These are phyloP conservation scores for Alauda arvensis DNA, from an alignment of 2,797 vertebrate genomes.

Conservation along the genomic window DNA sequence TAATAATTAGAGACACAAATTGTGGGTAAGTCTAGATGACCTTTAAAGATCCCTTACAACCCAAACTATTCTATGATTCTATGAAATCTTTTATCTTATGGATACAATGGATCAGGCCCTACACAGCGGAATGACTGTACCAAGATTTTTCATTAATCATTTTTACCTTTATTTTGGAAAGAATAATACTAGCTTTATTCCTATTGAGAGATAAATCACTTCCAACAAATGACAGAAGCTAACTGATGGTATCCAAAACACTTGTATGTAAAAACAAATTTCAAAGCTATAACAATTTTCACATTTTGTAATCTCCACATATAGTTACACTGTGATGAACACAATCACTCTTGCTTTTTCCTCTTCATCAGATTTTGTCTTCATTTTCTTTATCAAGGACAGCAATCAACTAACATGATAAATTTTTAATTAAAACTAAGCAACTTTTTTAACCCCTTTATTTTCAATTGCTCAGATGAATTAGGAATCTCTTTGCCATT, in stretches of 20 bases:
- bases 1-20: not conserved
- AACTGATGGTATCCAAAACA: not conserved
- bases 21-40: not conserved
- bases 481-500: not conserved
- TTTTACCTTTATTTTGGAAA: not conserved
- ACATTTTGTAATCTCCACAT: not conserved
- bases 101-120: not conserved
- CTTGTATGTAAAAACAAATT: not conserved
- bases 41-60: not conserved
- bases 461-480: not conserved
- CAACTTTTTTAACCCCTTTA: not conserved
- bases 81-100: not conserved
- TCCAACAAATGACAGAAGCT: not conserved
- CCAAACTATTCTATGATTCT: not conserved
- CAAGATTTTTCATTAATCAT: not conserved
- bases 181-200: not conserved
- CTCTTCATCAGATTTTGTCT: not conserved
- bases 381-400: not conserved
- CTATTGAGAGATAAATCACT: not conserved
- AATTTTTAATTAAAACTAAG: not conserved
- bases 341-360: not conserved
- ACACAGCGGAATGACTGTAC: not conserved
- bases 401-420: not conserved
- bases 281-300: not conserved
- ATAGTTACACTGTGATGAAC: not conserved